Percentiles rank a stretch among this genome's conserved stretches.
phyloP scores from a whole-genome alignment of 2,113 vertebrate genomes.

The Patagioenas fasciata region DNA sequence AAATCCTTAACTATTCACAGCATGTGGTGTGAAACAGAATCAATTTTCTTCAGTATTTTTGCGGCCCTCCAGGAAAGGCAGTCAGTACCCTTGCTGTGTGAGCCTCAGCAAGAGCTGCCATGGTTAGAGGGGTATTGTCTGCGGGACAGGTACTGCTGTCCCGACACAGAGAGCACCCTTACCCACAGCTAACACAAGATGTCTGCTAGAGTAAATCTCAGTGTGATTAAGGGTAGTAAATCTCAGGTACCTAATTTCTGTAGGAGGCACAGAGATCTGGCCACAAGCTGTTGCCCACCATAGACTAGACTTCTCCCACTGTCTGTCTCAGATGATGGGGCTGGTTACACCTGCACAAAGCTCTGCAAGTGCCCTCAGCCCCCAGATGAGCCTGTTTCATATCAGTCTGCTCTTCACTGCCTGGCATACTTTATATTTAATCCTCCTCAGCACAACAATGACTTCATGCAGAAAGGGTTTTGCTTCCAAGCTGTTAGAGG shows the following conservation, averaged over 20 bases:
- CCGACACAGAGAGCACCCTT: neutral
- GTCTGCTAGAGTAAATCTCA: fast-evolving
- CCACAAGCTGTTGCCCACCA: neutral
- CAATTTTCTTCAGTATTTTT: neutral
- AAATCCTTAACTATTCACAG: too few species aligned
- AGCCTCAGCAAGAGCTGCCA: neutral
- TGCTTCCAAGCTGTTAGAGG: neutral
- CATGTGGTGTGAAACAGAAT: neutral
- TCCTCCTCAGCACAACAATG: neutral
- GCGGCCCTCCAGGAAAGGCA: neutral
- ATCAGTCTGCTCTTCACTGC: neutral
- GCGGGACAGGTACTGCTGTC: neutral
- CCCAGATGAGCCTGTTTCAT: neutral
- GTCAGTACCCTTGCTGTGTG: neutral
- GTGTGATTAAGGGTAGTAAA: neutral
- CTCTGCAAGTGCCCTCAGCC: neutral
- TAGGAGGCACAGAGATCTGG: neutral
- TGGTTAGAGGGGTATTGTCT: neutral
- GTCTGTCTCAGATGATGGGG: neutral
- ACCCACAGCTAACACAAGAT: neutral
- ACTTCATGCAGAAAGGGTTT: neutral
- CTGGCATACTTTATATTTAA: neutral
- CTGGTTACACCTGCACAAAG: neutral
- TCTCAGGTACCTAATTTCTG: neutral
- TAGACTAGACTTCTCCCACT: neutral